Conservation (phyloP, 2,797 vertebrate species). For the Hapalemur alaotrensis region DNA sequence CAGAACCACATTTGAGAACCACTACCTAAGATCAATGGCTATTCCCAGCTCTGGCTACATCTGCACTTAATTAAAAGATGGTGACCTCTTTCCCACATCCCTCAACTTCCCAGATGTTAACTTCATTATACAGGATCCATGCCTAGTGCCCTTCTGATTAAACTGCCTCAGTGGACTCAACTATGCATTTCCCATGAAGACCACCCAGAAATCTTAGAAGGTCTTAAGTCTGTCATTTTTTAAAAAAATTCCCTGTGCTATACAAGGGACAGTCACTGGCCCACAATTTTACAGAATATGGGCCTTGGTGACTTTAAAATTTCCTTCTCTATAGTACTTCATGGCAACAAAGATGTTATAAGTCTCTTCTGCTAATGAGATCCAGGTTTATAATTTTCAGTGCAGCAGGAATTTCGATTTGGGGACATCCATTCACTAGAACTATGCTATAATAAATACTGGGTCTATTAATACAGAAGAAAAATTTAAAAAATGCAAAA, state of each 20-base stretch:
- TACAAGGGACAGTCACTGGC: slow-evolving; percentile 32
- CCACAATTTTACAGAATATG: slow-evolving; percentile 36
- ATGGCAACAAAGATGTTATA: slow-evolving; percentile 47
- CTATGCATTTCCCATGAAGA: slow-evolving; percentile 76
- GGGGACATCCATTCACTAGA: background rate
- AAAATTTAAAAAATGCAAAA: background rate
- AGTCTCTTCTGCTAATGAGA: slow-evolving; percentile 56
- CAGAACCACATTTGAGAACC: slow-evolving; percentile 46
- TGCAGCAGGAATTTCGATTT: background rate
- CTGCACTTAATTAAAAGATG: slow-evolving; percentile 71
- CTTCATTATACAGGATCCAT: slow-evolving; percentile 64
- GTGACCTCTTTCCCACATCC: slow-evolving; percentile 61
- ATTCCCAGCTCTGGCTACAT: slow-evolving; percentile 48
- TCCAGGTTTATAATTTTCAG: slow-evolving; percentile 51
- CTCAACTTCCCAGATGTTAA: slow-evolving; percentile 69
- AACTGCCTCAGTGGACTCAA: slow-evolving; percentile 66
- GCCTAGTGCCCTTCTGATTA: slow-evolving; percentile 73
- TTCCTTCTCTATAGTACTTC: slow-evolving; percentile 30
- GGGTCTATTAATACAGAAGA: background rate
- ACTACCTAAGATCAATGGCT: slow-evolving; percentile 25
- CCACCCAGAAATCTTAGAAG: slow-evolving; percentile 70
- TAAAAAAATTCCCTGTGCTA: background rate
- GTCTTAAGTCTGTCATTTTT: background rate
- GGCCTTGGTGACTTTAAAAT: slow-evolving; percentile 57
- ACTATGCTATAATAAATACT: background rate